Percentiles rank a stretch among this genome's conserved stretches.
Conservation (phyloP, 2,113 vertebrate genomes). For the Clarias gariepinus region DNA sequence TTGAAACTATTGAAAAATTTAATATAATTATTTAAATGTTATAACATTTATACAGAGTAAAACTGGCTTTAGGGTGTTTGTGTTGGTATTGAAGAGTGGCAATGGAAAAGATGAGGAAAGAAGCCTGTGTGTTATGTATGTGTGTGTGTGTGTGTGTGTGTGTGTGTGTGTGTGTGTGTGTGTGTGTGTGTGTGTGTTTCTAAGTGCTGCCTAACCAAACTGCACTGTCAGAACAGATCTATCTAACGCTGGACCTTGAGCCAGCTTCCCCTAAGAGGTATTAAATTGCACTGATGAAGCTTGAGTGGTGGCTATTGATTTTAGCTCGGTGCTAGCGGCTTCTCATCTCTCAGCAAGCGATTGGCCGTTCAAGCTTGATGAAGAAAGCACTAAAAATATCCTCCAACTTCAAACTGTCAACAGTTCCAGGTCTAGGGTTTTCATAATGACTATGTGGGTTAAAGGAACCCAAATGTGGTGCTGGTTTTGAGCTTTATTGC, state of each 20-base stretch:
- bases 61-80: not conserved
- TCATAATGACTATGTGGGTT: not conserved
- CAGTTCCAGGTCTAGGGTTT: not conserved
- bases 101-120: not conserved
- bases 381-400: constrained; percentile 20
- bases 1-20: too few species aligned
- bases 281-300: constrained; percentile 57
- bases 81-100: constrained; percentile 44
- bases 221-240: constrained; percentile 48
- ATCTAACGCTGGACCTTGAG: constrained; percentile 48
- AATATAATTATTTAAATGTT: too few species aligned
- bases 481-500: not conserved
- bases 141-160: constrained; percentile 28
- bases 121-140: not conserved
- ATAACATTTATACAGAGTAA: not conserved
- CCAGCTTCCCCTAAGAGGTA: constrained; percentile 43
- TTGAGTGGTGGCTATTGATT: constrained; percentile 52
- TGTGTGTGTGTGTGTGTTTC: constrained; percentile 27
- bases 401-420: not conserved
- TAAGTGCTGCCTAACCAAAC: constrained; percentile 37
- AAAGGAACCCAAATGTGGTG: not conserved
- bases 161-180: not conserved
- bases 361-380: constrained; percentile 20
- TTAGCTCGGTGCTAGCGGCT: constrained; percentile 35
- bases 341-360: constrained; percentile 34